A percentile compares a stretch with the other conserved stretches of the same genome.
Evolutionary conservation across 1,140 invertebrate species (phyloP).

Genomic region (Ostrea edulis): DNA sequence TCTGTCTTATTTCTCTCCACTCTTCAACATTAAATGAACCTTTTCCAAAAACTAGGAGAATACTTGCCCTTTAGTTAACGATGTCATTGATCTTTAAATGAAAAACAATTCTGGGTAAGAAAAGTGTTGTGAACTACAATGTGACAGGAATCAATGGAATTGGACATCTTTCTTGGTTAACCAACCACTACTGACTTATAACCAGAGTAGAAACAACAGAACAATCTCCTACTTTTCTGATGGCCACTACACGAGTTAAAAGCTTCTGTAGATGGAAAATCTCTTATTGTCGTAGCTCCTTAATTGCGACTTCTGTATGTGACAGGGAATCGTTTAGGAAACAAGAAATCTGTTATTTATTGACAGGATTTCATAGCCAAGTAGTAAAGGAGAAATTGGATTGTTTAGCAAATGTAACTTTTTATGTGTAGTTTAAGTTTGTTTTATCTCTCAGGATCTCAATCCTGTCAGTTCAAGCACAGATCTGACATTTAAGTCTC

Average conservation of each 20-base stretch:
- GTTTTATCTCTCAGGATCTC: no score
- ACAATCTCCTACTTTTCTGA: neutral
- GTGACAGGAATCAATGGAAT: conserved; percentile 2
- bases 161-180: conserved; percentile 5
- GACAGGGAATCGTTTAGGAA: neutral
- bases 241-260: neutral
- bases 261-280: neutral
- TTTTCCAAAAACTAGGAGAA: neutral
- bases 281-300: neutral
- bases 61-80: neutral
- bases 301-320: neutral
- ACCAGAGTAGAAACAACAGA: neutral
- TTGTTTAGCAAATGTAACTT: no score
- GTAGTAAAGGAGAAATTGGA: no score
- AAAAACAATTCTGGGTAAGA: neutral
- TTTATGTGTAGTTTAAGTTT: no score
- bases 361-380: neutral
- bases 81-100: neutral
- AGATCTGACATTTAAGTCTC: no score
- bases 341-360: neutral
- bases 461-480: no score
- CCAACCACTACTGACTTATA: neutral
- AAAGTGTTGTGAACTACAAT: neutral
- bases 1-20: neutral
- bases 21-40: neutral